Base-by-base conservation (phyloP, 2,113 vertebrate species). In the Gorsachius goisagi region DNA sequence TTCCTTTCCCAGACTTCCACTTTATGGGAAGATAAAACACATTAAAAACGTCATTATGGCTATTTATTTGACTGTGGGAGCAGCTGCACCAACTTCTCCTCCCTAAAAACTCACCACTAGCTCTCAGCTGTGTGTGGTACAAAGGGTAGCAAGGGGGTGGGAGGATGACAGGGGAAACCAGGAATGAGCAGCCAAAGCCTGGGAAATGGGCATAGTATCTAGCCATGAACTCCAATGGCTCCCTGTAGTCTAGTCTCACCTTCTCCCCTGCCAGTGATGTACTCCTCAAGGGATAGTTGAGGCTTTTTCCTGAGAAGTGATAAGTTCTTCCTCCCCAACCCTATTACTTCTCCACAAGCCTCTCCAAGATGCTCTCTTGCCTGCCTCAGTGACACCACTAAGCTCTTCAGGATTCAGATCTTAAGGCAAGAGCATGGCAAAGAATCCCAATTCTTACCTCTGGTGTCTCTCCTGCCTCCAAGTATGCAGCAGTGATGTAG, bases 401-500 rank as follows among this genome's bases (percentile, higher is more conserved):
- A 90, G 44, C 6, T 49, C 23, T 49, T 74, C 19, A 64, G 39
- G 41, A 78, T 59, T 66, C 66, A 68, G 39, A 45, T 41, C 28
- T 71, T 62, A 73, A n/a, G 19, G 39, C n/a, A 86, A 71, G 22
- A 87, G 4, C 39, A 73, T 11, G 33, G 12, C 27, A 56, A 82
- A 93, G 68, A 67, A 52, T 45, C 32, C 30, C 12, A 52, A 2
- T 64, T 95, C 97, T 98, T 96, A 98, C 98, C 69, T 94, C 88
- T 41, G 80, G n/a, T 58, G 93, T 86, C 13, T 37, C 45, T 15
- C 98, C 97, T 84, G 98, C 97, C 93, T 99, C 99, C 95, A 99
- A 94, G 93, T 99, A 94, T 1, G 98, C 99, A 12, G 98, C 97
- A 1, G 98, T 97, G 95, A 99, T 97, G 92, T 97, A 98, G 32